Evolutionary conservation across 2,888 invertebrate species (phyloP).

Genomic region (Agriopis marginaria): DNA sequence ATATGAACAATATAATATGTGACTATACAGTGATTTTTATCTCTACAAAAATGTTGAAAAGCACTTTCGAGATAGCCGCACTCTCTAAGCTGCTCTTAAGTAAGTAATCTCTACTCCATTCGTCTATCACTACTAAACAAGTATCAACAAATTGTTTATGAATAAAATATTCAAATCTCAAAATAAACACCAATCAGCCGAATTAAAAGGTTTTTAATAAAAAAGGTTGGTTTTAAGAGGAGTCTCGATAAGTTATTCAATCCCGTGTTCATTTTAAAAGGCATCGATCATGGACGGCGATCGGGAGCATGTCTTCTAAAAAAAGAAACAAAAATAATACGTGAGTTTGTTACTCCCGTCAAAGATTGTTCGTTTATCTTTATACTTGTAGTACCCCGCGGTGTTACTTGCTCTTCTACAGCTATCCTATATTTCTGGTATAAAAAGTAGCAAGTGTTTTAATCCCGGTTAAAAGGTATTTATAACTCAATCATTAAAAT

Average conservation of each 20-base stretch:
- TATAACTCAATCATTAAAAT: too few species aligned
- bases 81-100: background rate
- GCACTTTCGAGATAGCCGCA: too few species aligned
- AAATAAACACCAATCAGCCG: conserved; percentile 56
- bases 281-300: conserved; percentile 67
- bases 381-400: background rate
- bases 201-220: conserved; percentile 63
- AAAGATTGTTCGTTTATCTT: conserved; percentile 42
- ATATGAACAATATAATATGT: too few species aligned
- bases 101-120: background rate
- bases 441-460: too few species aligned
- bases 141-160: conserved; percentile 22
- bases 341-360: conserved; percentile 52
- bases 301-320: conserved; percentile 43
- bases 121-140: background rate
- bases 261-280: conserved; percentile 67
- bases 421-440: background rate
- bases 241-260: conserved; percentile 70
- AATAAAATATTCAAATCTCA: conserved; percentile 54
- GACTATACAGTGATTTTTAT: too few species aligned
- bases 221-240: conserved; percentile 51
- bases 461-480: too few species aligned
- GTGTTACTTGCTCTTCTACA: background rate
- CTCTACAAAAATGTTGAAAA: too few species aligned
- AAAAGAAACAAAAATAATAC: conserved; percentile 52